These are phyloP conservation scores for Lamellibrachia luymesi DNA, from an alignment of 1,140 invertebrate genomes.

Conservation along the genomic window DNA sequence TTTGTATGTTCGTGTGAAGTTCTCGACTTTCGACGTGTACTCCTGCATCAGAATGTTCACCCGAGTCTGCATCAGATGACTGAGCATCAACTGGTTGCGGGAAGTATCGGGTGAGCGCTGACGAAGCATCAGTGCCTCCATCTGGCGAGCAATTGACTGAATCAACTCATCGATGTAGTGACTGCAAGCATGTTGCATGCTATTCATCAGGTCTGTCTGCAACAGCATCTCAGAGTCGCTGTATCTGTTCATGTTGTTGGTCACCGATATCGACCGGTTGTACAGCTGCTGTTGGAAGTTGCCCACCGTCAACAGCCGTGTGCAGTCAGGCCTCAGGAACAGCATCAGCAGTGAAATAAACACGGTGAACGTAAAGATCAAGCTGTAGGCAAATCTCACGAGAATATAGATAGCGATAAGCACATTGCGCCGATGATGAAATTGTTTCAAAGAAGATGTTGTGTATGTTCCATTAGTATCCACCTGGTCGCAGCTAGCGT, in stretches of 20 bases:
- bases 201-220: slow-evolving; percentile 16
- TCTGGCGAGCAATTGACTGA: slow-evolving; percentile 11
- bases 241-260: slow-evolving; percentile 2
- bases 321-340: slow-evolving; percentile 16
- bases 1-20: background rate
- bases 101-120: slow-evolving; percentile 17
- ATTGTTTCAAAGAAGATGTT: background rate
- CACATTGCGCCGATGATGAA: background rate
- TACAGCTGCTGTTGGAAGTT: slow-evolving; percentile 20
- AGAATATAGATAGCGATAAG: slow-evolving; percentile 20
- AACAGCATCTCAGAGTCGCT: slow-evolving; percentile 17
- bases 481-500: background rate
- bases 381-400: slow-evolving; percentile 24
- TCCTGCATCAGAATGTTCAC: background rate
- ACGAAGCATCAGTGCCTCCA: slow-evolving; percentile 1
- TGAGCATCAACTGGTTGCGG: slow-evolving; percentile 13
- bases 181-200: slow-evolving; percentile 25
- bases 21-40: slow-evolving; percentile 7
- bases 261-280: slow-evolving; percentile 1
- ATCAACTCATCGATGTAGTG: slow-evolving; percentile 24
- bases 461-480: background rate
- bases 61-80: slow-evolving; percentile 1
- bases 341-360: slow-evolving; percentile 25
- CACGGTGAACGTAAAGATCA: slow-evolving; percentile 29
- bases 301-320: slow-evolving; percentile 9